A percentile compares a stretch with the other conserved stretches of the same genome.
Evolutionary conservation across 2,113 vertebrate genomes (phyloP).

Genomic region (Gorsachius goisagi): DNA sequence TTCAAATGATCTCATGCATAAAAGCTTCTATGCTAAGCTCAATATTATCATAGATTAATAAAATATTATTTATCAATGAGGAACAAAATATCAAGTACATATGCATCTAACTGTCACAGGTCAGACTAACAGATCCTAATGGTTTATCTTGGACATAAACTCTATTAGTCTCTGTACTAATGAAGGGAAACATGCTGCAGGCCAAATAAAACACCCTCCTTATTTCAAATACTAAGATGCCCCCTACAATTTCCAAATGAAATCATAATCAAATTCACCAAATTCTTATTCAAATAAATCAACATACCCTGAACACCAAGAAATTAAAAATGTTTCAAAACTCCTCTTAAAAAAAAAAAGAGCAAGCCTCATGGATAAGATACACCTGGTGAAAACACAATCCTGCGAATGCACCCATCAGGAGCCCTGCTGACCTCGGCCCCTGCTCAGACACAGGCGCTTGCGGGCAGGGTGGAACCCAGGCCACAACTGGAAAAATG

Average conservation of each 20-base stretch:
- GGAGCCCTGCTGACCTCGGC: background rate
- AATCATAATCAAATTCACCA: background rate
- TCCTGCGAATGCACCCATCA: rapidly evolving
- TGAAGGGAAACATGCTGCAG: background rate
- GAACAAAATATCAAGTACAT: background rate
- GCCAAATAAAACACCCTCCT: background rate
- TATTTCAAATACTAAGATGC: background rate
- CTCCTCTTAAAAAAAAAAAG: background rate
- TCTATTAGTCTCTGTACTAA: background rate
- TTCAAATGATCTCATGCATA: background rate
- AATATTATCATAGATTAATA: background rate
- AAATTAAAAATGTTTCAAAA: background rate
- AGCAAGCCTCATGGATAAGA: rapidly evolving
- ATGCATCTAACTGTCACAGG: background rate
- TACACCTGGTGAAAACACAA: rapidly evolving
- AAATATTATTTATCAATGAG: background rate
- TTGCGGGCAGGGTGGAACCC: too few relatives aligned
- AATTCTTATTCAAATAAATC: background rate
- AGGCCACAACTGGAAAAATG: background rate
- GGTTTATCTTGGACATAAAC: background rate
- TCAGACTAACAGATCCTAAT: background rate
- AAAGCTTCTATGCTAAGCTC: background rate
- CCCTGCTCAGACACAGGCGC: background rate
- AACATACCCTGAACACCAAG: background rate
- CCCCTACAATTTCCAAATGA: background rate